A percentile compares a stretch with the other conserved stretches of the same genome.
Evolutionary conservation across 2,888 invertebrate species (phyloP).

Genomic region (Mythimna pallens): DNA sequence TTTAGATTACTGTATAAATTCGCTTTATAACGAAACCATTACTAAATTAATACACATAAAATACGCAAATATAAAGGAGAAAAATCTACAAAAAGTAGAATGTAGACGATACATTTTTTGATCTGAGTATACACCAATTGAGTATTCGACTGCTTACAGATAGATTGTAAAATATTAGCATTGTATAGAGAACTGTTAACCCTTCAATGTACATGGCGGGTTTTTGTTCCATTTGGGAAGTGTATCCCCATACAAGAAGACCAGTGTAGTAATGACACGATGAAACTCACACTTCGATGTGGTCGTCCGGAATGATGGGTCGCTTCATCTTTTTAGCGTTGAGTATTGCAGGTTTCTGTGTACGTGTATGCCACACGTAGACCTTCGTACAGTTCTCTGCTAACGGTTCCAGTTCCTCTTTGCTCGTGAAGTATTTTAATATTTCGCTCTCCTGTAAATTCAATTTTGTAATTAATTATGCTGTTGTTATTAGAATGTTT

Average conservation of each 20-base stretch:
- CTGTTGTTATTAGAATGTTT: background rate
- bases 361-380: conserved; percentile 99
- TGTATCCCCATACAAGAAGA: conserved; percentile 43
- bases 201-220: conserved; percentile 45
- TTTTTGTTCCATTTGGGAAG: conserved; percentile 43
- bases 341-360: conserved; percentile 96
- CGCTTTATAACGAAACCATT: conserved; percentile 2
- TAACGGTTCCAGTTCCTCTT: conserved; percentile 96
- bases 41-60: background rate
- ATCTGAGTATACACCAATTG: conserved; percentile 53
- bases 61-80: conserved; percentile 17
- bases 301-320: conserved; percentile 80
- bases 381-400: conserved; percentile 98
- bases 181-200: conserved; percentile 46
- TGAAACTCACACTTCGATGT: conserved; percentile 83
- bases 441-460: conserved; percentile 94
- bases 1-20: conserved; percentile 17
- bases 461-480: conserved; percentile 9
- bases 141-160: conserved; percentile 54
- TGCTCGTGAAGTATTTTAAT: conserved; percentile 93
- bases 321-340: conserved; percentile 91
- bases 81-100: conserved; percentile 40
- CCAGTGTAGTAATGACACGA: conserved; percentile 45
- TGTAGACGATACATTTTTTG: conserved; percentile 29
- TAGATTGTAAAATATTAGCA: conserved; percentile 51